These are phyloP conservation scores for Microtus montanus DNA, from an alignment of 2,113 vertebrate genomes.

Conservation along the genomic window DNA sequence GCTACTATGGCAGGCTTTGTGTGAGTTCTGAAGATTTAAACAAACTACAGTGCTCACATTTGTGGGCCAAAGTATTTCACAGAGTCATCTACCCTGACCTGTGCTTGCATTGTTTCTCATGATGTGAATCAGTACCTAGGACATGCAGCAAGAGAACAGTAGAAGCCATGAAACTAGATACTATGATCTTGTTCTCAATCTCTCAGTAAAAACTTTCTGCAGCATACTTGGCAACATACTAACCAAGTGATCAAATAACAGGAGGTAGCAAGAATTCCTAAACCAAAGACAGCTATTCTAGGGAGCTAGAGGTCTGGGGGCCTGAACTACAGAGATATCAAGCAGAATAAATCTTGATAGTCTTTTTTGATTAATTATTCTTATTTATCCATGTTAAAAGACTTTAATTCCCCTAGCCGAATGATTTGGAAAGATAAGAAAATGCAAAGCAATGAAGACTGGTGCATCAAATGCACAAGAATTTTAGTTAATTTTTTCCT, in stretches of 20 bases:
- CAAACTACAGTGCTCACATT: background rate
- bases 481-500: background rate
- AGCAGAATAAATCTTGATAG: background rate
- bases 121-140: background rate
- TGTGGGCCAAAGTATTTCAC: background rate
- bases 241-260: background rate
- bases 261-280: background rate
- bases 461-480: background rate
- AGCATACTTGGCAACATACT: background rate
- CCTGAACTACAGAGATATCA: background rate
- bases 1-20: background rate
- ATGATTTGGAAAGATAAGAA: slow-evolving; percentile 25
- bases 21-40: background rate
- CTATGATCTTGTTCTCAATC: background rate
- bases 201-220: background rate
- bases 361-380: background rate
- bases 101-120: background rate
- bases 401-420: background rate
- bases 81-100: background rate
- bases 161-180: background rate
- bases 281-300: background rate
- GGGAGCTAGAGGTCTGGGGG: background rate
- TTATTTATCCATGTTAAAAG: slow-evolving; percentile 13
- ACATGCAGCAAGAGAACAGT: background rate
- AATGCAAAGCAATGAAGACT: background rate